Percentiles rank a stretch among this genome's conserved stretches.
These are phyloP conservation scores for Chouioia cunea DNA, from an alignment of 2,888 invertebrate genomes.

Conservation along the genomic window DNA sequence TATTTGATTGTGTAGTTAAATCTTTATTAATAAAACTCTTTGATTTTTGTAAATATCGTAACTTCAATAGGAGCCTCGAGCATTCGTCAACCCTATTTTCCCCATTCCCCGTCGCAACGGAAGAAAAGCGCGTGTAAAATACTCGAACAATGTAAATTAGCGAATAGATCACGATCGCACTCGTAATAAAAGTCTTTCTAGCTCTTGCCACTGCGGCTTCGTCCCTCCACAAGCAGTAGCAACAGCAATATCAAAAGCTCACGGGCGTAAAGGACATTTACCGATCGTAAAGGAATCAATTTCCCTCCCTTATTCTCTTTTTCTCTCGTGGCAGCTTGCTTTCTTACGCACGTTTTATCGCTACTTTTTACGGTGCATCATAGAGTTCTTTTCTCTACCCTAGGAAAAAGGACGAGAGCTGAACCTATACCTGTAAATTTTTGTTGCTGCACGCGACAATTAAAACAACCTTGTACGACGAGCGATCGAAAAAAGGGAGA, in stretches of 20 bases:
- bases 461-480: constrained; percentile 42
- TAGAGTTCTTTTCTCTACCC: background rate
- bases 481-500: constrained; percentile 20
- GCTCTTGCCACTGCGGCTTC: background rate
- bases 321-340: background rate
- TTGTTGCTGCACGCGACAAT: background rate
- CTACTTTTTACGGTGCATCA: background rate
- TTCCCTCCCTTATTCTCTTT: constrained; percentile 47
- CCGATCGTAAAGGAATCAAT: constrained; percentile 67
- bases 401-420: background rate
- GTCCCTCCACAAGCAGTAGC: background rate
- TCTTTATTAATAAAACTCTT: no score
- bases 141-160: constrained; percentile 44
- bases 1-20: background rate
- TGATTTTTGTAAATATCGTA: no score
- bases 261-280: constrained; percentile 52
- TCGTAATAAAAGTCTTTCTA: constrained; percentile 39
- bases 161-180: constrained; percentile 43
- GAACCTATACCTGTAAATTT: background rate
- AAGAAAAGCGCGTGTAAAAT: background rate
- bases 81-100: no score
- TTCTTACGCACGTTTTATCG: background rate
- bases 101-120: background rate
- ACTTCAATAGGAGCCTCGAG: no score
- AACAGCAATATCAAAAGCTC: no score